A percentile compares a stretch with the other conserved stretches of the same genome.
Conservation (phyloP, 1,140 invertebrate species). For the Aphelenchoides avenae region DNA sequence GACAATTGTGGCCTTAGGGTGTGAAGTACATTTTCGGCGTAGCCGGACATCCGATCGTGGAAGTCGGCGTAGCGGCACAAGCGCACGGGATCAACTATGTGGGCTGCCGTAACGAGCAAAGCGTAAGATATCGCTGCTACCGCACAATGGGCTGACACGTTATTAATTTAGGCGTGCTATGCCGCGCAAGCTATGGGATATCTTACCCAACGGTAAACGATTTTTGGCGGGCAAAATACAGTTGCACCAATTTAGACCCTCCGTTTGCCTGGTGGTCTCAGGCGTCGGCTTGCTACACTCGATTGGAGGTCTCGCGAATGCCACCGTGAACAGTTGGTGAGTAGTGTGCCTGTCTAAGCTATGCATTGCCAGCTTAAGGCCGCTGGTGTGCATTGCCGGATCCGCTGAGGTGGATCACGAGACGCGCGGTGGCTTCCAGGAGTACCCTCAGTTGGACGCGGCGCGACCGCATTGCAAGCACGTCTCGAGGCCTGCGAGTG, state of each 20-base stretch:
- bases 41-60: constrained; percentile 88
- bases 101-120: constrained; percentile 93
- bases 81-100: constrained; percentile 81
- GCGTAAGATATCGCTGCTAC: constrained; percentile 68
- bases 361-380: constrained; percentile 65
- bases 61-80: constrained; percentile 80
- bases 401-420: constrained; percentile 84
- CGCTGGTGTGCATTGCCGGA: constrained; percentile 81
- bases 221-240: constrained; percentile 66
- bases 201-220: constrained; percentile 61
- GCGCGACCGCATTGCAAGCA: constrained; percentile 82
- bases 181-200: constrained; percentile 83
- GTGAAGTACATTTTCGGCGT: constrained; percentile 92
- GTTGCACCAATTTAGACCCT: constrained; percentile 77
- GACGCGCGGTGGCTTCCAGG: constrained; percentile 88
- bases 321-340: constrained; percentile 87
- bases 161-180: constrained; percentile 80
- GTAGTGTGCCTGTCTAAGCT: constrained; percentile 13
- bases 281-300: constrained; percentile 89
- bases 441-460: constrained; percentile 80
- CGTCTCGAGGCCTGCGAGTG: constrained; percentile 74
- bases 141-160: too few species aligned
- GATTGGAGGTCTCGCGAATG: constrained; percentile 88
- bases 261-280: constrained; percentile 84
- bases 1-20: constrained; percentile 68